Conservation (phyloP, 2,113 vertebrate genomes). For the Anoura caudifer region DNA sequence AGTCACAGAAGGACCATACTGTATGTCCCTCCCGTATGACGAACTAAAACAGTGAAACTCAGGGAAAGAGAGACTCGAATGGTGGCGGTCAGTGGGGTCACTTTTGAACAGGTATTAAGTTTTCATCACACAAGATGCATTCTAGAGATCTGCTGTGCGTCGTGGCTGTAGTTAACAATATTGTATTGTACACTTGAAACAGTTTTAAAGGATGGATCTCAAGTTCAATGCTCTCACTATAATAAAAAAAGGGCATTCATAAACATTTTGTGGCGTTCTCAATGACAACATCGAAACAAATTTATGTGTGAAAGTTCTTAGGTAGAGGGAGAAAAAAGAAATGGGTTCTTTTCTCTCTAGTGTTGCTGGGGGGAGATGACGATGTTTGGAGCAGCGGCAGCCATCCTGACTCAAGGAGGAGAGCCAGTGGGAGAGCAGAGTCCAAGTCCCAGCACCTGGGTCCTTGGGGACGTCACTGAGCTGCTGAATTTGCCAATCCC, state of each 20-base stretch:
- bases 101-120: background rate
- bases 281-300: background rate
- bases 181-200: background rate
- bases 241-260: background rate
- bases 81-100: background rate
- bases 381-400: background rate
- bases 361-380: background rate
- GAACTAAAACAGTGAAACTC: background rate
- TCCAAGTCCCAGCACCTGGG: background rate
- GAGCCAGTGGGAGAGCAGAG: background rate
- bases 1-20: background rate
- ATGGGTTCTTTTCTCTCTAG: background rate
- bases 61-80: background rate
- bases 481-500: too few species aligned
- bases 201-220: background rate
- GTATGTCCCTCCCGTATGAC: background rate
- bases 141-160: background rate
- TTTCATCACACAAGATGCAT: background rate
- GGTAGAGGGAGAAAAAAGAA: background rate
- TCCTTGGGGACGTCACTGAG: background rate
- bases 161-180: too few species aligned
- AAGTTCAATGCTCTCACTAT: background rate
- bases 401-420: background rate
- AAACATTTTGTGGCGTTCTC: background rate
- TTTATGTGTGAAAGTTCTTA: background rate